Conservation (phyloP, 2,888 invertebrate species). For the Zonitis immaculata region DNA sequence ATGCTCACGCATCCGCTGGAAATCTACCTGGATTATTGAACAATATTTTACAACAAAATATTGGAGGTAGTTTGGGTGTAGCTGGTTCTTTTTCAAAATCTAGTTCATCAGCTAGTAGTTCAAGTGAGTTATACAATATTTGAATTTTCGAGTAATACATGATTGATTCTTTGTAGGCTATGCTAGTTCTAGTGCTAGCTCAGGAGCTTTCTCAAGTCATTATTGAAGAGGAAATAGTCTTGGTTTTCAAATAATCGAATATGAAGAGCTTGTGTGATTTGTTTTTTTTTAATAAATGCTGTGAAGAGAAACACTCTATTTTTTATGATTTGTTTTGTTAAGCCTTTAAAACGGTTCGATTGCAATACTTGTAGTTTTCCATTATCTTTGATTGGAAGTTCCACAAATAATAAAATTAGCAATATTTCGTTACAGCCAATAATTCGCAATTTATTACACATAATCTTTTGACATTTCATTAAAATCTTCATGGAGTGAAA, state of each 20-base stretch:
- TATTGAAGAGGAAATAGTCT: conserved; percentile 1
- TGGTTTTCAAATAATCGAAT: not conserved
- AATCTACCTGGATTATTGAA: conserved; percentile 1
- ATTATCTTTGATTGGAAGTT: too few relatives aligned
- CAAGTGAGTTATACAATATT: conserved; percentile 6
- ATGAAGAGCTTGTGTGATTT: conserved; percentile 13
- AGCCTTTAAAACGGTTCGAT: too few relatives aligned
- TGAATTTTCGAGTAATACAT: not conserved
- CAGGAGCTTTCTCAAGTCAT: conserved; percentile 4
- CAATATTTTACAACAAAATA: conserved; percentile 7
- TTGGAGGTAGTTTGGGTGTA: conserved; percentile 10
- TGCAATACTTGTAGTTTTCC: too few relatives aligned
- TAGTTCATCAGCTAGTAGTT: conserved; percentile 7
- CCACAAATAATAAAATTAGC: too few relatives aligned
- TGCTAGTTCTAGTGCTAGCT: conserved; percentile 10
- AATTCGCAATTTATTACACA: too few relatives aligned
- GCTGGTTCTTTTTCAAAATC: conserved; percentile 12
- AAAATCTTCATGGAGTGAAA: too few relatives aligned
- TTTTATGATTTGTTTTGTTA: too few relatives aligned
- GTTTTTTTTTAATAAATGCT: conserved; percentile 9
- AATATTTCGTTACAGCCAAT: too few relatives aligned
- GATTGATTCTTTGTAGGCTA: conserved; percentile 2
- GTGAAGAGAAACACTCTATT: not conserved
- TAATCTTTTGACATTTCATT: too few relatives aligned
- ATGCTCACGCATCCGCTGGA: too few relatives aligned